A percentile compares a stretch with the other conserved stretches of the same genome.
phyloP scores from a whole-genome alignment of 2,888 invertebrate species.

The Oscheius sp. region DNA sequence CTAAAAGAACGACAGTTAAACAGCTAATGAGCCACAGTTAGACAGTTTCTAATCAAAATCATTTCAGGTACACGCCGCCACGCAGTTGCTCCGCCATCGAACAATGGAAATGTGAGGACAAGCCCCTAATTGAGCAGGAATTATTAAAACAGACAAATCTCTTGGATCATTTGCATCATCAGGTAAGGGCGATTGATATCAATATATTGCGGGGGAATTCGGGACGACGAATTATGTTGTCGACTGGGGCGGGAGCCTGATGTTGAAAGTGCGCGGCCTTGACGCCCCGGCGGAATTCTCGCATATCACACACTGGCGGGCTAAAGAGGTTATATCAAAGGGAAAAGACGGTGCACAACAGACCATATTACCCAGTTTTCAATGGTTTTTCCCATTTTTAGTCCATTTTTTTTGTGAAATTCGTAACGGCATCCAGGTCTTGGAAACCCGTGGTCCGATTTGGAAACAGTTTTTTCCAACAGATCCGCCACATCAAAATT shows the following conservation, averaged over 20 bases:
- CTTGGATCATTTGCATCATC: slow-evolving; percentile 62
- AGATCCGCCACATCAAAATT: too few relatives aligned
- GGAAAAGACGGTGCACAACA: not conserved
- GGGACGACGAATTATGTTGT: slow-evolving; percentile 28
- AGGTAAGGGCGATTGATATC: slow-evolving; percentile 51
- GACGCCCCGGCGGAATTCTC: slow-evolving; percentile 25
- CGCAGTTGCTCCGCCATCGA: slow-evolving; percentile 45
- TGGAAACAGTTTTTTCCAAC: too few relatives aligned
- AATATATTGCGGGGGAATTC: slow-evolving; percentile 7
- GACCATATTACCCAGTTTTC: too few relatives aligned
- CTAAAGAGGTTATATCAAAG: not conserved
- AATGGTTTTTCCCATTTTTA: too few relatives aligned
- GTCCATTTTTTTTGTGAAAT: too few relatives aligned
- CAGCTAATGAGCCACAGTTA: too few relatives aligned
- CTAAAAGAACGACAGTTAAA: too few relatives aligned
- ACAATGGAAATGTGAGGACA: slow-evolving; percentile 57
- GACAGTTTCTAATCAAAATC: not conserved
- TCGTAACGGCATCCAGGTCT: too few relatives aligned
- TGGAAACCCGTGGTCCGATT: too few relatives aligned
- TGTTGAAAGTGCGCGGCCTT: slow-evolving; percentile 35
- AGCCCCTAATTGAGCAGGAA: slow-evolving; percentile 58
- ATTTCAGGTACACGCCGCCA: slow-evolving; percentile 63
- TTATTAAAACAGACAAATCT: slow-evolving; percentile 66
- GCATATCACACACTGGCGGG: slow-evolving; percentile 18
- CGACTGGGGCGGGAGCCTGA: not conserved